Percentiles rank a stretch among this genome's conserved stretches.
These are phyloP conservation scores for Calameuta idolon DNA, from an alignment of 2,888 invertebrate genomes.

Conservation along the genomic window DNA sequence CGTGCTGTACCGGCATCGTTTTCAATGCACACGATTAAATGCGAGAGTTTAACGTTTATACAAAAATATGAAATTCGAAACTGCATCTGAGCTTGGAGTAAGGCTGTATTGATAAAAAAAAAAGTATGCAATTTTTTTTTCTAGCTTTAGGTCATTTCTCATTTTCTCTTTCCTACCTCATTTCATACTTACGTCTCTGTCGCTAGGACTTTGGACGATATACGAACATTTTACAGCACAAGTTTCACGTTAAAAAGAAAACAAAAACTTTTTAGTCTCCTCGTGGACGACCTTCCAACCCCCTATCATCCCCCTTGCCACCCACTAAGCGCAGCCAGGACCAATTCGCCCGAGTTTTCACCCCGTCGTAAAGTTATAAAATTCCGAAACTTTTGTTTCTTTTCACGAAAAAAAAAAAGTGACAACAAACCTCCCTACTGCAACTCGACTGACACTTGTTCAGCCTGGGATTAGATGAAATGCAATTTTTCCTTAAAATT, in stretches of 20 bases:
- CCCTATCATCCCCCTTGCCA: not conserved
- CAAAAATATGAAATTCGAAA: not conserved
- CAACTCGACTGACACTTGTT: too few relatives aligned
- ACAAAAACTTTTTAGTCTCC: slow-evolving; percentile 18
- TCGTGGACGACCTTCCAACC: not conserved
- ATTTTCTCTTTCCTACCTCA: not conserved
- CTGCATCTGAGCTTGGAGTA: not conserved
- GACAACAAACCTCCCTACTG: too few relatives aligned
- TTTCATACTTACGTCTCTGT: not conserved
- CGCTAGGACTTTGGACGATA: not conserved
- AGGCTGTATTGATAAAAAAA: not conserved
- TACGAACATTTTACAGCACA: slow-evolving; percentile 20
- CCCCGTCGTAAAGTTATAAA: slow-evolving; percentile 24
- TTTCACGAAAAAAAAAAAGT: not conserved
- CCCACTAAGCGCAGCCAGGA: slow-evolving; percentile 6
- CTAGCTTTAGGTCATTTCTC: not conserved
- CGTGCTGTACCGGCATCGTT: not conserved
- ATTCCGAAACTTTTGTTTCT: slow-evolving; percentile 13
- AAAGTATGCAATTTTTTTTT: not conserved
- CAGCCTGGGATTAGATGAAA: too few relatives aligned
- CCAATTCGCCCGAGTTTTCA: slow-evolving; percentile 22
- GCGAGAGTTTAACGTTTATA: not conserved
- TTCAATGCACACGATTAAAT: not conserved
- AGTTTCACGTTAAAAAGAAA: slow-evolving; percentile 17
- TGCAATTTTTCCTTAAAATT: too few relatives aligned